Base-by-base conservation (phyloP, 2,888 invertebrate species). In the Ischnus inquisitorius region DNA sequence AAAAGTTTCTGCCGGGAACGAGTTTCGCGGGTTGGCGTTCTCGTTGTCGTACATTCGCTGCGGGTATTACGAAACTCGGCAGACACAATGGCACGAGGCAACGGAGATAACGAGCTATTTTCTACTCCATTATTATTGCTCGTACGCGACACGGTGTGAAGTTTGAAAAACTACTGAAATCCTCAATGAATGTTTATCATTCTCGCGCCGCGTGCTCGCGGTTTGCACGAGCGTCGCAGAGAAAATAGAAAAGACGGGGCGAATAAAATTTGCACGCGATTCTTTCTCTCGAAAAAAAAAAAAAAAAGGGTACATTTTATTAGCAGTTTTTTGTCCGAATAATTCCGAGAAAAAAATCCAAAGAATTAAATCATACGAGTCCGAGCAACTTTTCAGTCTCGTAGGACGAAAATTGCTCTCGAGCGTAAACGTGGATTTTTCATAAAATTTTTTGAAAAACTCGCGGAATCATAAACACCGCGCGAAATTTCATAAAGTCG, bases 101-200 rank as follows among this genome's bases (percentile, higher is more conserved):
- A 34, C 22, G 6, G 22, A 51, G 51, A 54, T 54, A 54, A 54
- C 54, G 22, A 22, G 22, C 19, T 54, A 54, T 54, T 54, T 54
- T 54, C 19, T 22, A 1, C 22, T 54, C 10, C 10, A 22, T 54
- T 54, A 54, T 54, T 34, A 34, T 34, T 34, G 34, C 3, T 19
- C 19, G 19, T 22, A 12, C 54, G 10, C 8, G 12, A 10, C 10
- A 19, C 54, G 19, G 54, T 12, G 54, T 12, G 19, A 54, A 12
- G 54, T 54, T 54, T 54, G 19, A 12, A 8, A 34, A 54, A 54
- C 54, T 10, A 22, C 12, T 12, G 19, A 54, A 8, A 34, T 8
- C 22, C 54, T 54, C 12, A 12, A 22, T 10, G 19, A 19, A 19
- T 19, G 22, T 12, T 54, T 54, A 19, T 22, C 54, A 54, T 54